phyloP scores from a whole-genome alignment of 2,888 invertebrate genomes.

The Imbricaverruca yamaguchii region DNA sequence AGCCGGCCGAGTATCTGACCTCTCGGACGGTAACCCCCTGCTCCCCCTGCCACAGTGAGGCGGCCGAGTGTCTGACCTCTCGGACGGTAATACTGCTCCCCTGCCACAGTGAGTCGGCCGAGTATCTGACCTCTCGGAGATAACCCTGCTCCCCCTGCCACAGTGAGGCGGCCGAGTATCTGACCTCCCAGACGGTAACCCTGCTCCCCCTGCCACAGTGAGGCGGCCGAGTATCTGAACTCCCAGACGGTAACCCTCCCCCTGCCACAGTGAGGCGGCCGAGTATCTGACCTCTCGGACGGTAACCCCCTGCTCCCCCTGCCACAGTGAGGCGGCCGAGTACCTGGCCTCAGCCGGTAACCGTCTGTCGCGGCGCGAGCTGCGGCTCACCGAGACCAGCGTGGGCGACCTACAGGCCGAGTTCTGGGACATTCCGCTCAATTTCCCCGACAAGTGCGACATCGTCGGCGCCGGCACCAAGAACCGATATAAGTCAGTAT shows the following conservation, averaged over 20 bases:
- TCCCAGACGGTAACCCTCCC: conserved; percentile 47
- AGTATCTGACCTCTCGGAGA: too few species aligned
- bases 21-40: too few species aligned
- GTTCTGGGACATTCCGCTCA: conserved; percentile 89
- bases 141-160: too few species aligned
- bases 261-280: neutral
- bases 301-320: conserved; percentile 45
- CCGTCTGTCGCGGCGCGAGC: conserved; percentile 48
- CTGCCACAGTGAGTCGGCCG: too few species aligned
- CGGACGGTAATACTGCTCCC: too few species aligned
- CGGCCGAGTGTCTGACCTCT: too few species aligned
- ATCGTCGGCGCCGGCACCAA: conserved; percentile 81
- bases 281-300: conserved; percentile 47
- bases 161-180: conserved; percentile 19
- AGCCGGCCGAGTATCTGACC: too few species aligned
- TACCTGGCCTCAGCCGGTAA: conserved; percentile 52
- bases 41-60: too few species aligned
- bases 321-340: conserved; percentile 42
- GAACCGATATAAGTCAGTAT: conserved; percentile 59
- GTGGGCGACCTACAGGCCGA: conserved; percentile 63
- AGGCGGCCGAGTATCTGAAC: conserved; percentile 37
- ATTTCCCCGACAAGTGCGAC: conserved; percentile 81
- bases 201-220: neutral
- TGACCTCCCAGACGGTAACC: conserved; percentile 50
- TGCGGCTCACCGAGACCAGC: conserved; percentile 47